Base-by-base conservation (phyloP, 2,113 vertebrate species). In the Psammodynastes pulverulentus region DNA sequence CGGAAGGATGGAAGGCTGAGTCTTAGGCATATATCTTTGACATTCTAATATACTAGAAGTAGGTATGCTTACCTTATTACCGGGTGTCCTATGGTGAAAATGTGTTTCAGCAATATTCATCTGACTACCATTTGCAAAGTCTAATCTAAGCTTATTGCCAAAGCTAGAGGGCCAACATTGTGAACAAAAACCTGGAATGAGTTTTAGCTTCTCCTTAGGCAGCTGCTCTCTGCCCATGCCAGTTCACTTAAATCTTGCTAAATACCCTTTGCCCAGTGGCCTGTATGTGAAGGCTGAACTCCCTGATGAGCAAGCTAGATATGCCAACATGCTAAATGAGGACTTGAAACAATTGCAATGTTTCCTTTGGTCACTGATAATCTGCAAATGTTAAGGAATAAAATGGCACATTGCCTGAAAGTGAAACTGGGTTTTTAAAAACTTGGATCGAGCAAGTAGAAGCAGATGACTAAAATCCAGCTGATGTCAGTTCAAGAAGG, bases 401-500 rank as follows among this genome's bases (percentile, higher is more conserved):
- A 85, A 58, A 54, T 56, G 86, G 56, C 17, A 34, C 53, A 88
- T 56, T 84, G 51, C 53, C 43, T 34, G 13, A n/a, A 85, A 85
- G 48, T 85, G 86, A 58, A 92, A 7, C 10, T 58, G 52, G 58
- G 53, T 53, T 85, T 92, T 89, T 62, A 15, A 85, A 85, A 89
- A 89, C n/a, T 24, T 15, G 86, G 72, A 43, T 48, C 34, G 51
- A 85, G 45, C 39, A 86, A 62, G 49, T 85, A 89, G 53, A 88
- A 92, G 53, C 87, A 89, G 87, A 92, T 92, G 87, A 79, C 72
- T 51, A 46, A 24, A 85, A 89, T 86, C 45, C 53, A 89, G 72
- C 53, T 51, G 72, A 62, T 86, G 88, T 89, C 87, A 86, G 89
- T 45, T 52, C 17, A 89, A 89, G 87, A 84, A 23, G 54, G 51